phyloP scores from a whole-genome alignment of 64 coral and sea anemone genomes.

The Exaiptasia diaphana region DNA sequence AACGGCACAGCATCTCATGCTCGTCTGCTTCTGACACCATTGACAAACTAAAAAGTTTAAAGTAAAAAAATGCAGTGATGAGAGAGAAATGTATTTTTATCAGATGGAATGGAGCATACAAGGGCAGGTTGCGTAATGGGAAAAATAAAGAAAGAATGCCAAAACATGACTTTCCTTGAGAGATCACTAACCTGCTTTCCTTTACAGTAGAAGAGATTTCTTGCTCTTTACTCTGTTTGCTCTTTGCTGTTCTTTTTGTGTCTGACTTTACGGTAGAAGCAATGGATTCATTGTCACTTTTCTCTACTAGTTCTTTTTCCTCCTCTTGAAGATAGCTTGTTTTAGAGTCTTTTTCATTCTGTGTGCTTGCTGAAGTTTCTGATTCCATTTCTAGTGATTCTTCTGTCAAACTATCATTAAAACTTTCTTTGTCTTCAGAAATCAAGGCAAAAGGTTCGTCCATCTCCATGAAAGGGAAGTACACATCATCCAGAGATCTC shows the following conservation, averaged over 20 bases:
- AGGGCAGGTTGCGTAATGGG: neutral
- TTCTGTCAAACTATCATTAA: neutral
- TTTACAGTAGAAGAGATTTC: neutral
- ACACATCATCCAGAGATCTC: conserved; percentile 32
- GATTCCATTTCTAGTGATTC: too few species aligned
- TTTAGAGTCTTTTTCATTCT: too few species aligned
- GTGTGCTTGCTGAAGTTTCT: too few species aligned
- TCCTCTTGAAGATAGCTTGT: too few species aligned
- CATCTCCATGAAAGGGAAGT: neutral
- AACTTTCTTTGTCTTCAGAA: neutral
- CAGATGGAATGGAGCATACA: too few species aligned
- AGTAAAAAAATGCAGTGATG: neutral
- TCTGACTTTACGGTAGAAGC: conserved; percentile 33
- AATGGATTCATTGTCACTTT: conserved; percentile 20
- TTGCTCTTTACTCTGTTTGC: neutral
- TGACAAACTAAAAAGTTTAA: conserved; percentile 18
- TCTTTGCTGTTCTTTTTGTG: neutral
- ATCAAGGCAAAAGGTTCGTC: neutral
- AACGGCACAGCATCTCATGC: conserved; percentile 63
- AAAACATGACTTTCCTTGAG: neutral
- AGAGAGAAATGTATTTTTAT: neutral
- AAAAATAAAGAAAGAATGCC: neutral
- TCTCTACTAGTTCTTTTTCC: too few species aligned
- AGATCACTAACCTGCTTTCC: neutral
- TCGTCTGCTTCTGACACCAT: conserved; percentile 63